Conservation (phyloP, 1,140 invertebrate species). For the Epicauta chinensis region DNA sequence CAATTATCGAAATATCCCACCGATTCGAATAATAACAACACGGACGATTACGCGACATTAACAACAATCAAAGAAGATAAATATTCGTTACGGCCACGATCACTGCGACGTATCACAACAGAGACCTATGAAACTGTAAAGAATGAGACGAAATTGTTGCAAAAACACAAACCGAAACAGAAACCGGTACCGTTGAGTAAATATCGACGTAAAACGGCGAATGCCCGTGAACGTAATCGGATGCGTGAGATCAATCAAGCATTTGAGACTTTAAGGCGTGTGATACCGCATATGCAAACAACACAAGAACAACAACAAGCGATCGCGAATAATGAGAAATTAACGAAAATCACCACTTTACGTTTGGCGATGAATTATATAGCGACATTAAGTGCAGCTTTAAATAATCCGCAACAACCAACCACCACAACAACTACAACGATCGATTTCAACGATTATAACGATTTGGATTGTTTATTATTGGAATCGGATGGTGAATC, state of each 20-base stretch:
- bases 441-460: constrained; percentile 29
- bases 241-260: constrained; percentile 88
- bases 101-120: constrained; percentile 30
- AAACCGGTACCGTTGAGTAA: constrained; percentile 80
- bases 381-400: constrained; percentile 50
- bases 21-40: constrained; percentile 37
- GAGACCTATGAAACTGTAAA: constrained; percentile 17
- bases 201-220: constrained; percentile 83
- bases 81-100: constrained; percentile 39
- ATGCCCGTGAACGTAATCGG: constrained; percentile 74
- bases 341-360: constrained; percentile 84
- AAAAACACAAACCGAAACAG: constrained; percentile 47
- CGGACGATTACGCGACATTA: constrained; percentile 19
- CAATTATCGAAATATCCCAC: constrained; percentile 28
- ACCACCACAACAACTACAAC: constrained; percentile 13
- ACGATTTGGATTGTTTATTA: constrained; percentile 44
- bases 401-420: constrained; percentile 27
- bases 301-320: constrained; percentile 33
- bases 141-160: constrained; percentile 3
- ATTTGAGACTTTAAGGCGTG: constrained; percentile 70
- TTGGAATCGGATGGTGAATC: constrained; percentile 52
- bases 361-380: constrained; percentile 84
- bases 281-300: constrained; percentile 57
- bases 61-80: constrained; percentile 33
- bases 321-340: constrained; percentile 56